Percentiles rank a stretch among this genome's conserved stretches.
phyloP scores from a whole-genome alignment of 30 jellyfish, hydroid and myxozoan genomes.

The Nemopilema nomurai region DNA sequence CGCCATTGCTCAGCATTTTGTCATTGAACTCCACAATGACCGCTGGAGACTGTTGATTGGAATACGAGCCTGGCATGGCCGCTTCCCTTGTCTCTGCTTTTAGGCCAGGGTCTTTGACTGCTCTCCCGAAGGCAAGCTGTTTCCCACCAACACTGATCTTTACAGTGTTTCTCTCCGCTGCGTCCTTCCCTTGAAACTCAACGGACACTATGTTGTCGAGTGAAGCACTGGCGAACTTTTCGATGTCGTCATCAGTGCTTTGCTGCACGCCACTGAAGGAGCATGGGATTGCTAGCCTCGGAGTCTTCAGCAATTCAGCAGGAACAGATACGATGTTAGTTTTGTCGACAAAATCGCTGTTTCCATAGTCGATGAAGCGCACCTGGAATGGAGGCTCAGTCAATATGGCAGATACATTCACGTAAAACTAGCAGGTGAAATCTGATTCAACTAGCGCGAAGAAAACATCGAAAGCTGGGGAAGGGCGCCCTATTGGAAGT shows the following conservation, averaged over 20 bases:
- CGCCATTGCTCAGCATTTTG: background rate
- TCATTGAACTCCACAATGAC: conserved; percentile 56
- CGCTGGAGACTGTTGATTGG: conserved; percentile 31
- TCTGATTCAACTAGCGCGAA: too few relatives aligned
- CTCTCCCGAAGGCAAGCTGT: background rate
- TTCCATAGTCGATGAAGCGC: conserved; percentile 48
- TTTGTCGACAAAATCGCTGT: conserved; percentile 42
- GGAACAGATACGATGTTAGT: conserved; percentile 21
- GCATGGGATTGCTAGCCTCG: conserved; percentile 49
- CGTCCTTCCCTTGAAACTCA: conserved; percentile 11
- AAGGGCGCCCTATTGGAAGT: too few relatives aligned
- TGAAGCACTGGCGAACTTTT: conserved; percentile 24
- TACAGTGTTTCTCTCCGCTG: conserved; percentile 5
- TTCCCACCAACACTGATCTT: conserved; percentile 7
- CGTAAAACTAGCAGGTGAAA: too few relatives aligned
- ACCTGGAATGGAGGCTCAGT: background rate
- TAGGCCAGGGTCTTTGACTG: conserved; percentile 22
- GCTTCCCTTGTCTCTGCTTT: conserved; percentile 16
- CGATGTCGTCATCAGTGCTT: conserved; percentile 28
- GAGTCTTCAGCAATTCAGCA: conserved; percentile 1
- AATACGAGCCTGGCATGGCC: background rate
- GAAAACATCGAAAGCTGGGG: too few relatives aligned
- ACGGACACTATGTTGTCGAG: conserved; percentile 27
- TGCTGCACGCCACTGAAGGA: conserved; percentile 26
- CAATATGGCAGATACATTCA: too few relatives aligned